Percentiles rank a stretch among this genome's conserved stretches.
These are phyloP conservation scores for Marasmarcha lunaedactyla DNA, from an alignment of 2,888 invertebrate genomes.

Conservation along the genomic window DNA sequence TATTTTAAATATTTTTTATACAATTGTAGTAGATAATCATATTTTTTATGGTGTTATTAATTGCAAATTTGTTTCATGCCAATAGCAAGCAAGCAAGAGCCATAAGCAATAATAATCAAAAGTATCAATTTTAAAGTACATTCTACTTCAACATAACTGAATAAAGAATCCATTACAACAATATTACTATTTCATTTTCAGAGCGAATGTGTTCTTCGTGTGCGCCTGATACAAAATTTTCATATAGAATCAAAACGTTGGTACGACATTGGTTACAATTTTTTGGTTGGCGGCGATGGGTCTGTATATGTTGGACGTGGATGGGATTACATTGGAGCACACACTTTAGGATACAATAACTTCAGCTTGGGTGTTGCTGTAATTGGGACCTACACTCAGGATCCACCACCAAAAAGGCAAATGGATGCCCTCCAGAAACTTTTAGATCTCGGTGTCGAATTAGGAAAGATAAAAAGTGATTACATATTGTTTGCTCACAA, in stretches of 20 bases:
- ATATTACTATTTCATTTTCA: slow-evolving; percentile 35
- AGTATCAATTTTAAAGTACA: no score
- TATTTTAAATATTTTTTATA: no score
- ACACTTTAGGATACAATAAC: slow-evolving; percentile 75
- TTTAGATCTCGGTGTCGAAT: slow-evolving; percentile 71
- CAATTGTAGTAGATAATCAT: no score
- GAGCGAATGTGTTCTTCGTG: slow-evolving; percentile 70
- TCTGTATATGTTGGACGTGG: slow-evolving; percentile 79
- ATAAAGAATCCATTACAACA: no score
- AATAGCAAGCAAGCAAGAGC: no score
- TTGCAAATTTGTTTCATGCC: no score
- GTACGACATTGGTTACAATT: slow-evolving; percentile 77
- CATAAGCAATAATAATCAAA: no score
- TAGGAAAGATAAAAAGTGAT: slow-evolving; percentile 71
- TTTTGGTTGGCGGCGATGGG: slow-evolving; percentile 84
- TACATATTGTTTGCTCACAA: slow-evolving; percentile 78
- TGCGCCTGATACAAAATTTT: slow-evolving; percentile 74
- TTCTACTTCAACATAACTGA: no score
- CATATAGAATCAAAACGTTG: slow-evolving; percentile 76
- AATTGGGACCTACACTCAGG: slow-evolving; percentile 66
- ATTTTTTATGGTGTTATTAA: no score
- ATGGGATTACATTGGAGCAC: slow-evolving; percentile 80
- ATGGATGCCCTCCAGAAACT: slow-evolving; percentile 34
- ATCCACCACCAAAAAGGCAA: slow-evolving; percentile 11
- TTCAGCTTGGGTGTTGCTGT: slow-evolving; percentile 78